Base-by-base conservation (phyloP, 2,888 invertebrate genomes). In the Lepeophtheirus nordmannii region DNA sequence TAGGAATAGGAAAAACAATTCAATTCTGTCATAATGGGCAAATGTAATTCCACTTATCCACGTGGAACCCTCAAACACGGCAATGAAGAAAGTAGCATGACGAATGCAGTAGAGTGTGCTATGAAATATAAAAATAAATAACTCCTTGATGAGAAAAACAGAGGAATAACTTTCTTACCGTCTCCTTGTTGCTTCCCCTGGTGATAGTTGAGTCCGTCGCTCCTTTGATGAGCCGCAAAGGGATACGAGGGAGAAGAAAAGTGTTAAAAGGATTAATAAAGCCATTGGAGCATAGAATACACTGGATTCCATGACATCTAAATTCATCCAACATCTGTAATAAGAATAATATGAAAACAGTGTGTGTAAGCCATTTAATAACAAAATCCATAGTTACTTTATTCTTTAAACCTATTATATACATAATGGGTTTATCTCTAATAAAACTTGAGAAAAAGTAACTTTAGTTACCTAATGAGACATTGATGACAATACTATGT, bases 311-410 rank as follows among this genome's bases (percentile, higher is more conserved):
- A 40, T 39, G 20, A 40, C 41, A 10, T 40, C n/a, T 11, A 62
- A 46, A 30, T 62, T 62, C 62, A 62, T 17, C 62, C 62, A 62
- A 40, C 62, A 62, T 59, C 60, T 59, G 20, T 23, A 62, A 39
- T 1, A 11, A 20, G 9, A 62, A 62, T 30, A 7, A 23, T 14
- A 14, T 59, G 9, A 59, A 59, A 59, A 17, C 30, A 5, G 5
- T 10, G n/a, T 9, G 22, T 22, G 10, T 30, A 10, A 30, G 14
- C 37, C 17, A 58, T 14, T 17, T 11, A 23, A 23, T 9, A 20
- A n/a, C n/a, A n/a, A n/a, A n/a, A n/a, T n/a, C n/a, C n/a, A 17
- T 10, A 9, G 41, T 62, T 62, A 39, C 39, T 38, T 46, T 62
- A 20, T 39, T 40, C 17, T 30, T 30, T 30, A 30, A 30, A 30